Evolutionary conservation across 2,888 invertebrate genomes (phyloP).

Genomic region (Limnephilus marmoratus): DNA sequence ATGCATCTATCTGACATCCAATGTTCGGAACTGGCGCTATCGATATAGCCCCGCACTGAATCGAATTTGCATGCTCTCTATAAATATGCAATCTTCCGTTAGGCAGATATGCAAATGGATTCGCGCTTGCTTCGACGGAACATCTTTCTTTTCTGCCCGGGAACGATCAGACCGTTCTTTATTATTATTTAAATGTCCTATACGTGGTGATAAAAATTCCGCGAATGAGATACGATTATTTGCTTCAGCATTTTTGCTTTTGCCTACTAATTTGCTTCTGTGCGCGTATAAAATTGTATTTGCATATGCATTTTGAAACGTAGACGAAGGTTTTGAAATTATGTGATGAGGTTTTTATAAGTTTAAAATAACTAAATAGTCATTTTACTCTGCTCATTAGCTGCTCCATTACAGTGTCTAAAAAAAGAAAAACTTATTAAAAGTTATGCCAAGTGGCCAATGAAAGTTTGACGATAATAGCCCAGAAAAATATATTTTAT

Average conservation of each 20-base stretch:
- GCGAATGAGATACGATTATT: neutral
- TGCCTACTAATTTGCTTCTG: neutral
- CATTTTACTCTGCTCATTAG: neutral
- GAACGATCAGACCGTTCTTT: conserved; percentile 18
- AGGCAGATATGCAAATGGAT: conserved; percentile 49
- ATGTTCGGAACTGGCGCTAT: conserved; percentile 41
- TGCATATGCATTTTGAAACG: neutral
- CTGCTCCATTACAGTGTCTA: neutral
- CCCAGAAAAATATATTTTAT: no score
- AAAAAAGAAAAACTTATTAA: neutral
- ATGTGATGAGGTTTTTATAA: neutral
- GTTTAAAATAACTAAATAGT: neutral
- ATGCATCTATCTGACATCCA: conserved; percentile 42
- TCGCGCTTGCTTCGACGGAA: conserved; percentile 26
- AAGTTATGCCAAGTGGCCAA: neutral
- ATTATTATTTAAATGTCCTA: neutral
- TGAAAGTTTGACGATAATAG: neutral
- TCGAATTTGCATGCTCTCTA: conserved; percentile 56
- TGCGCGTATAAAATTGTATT: neutral
- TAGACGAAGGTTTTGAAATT: neutral
- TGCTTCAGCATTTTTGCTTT: neutral
- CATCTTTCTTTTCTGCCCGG: conserved; percentile 18
- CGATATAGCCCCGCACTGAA: conserved; percentile 45
- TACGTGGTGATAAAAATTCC: neutral
- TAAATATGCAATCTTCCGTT: conserved; percentile 52